phyloP scores from a whole-genome alignment of 2,888 invertebrate genomes.

The Girardia tigrina region DNA sequence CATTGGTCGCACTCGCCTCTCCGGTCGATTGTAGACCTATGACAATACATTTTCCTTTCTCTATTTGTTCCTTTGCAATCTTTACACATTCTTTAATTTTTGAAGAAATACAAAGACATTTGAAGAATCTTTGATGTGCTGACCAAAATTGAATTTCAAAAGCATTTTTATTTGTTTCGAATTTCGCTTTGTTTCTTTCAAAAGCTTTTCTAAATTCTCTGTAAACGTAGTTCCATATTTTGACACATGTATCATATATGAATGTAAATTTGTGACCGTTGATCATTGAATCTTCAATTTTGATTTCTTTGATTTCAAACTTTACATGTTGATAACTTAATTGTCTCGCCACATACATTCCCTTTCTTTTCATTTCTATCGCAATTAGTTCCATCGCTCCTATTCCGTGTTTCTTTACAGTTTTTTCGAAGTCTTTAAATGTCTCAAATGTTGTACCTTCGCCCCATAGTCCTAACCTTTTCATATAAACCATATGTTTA shows the following conservation, averaged over 20 bases:
- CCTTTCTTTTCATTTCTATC: conserved; percentile 97
- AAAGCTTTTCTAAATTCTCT: too few relatives aligned
- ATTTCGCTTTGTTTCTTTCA: too few relatives aligned
- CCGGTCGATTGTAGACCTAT: conserved; percentile 49
- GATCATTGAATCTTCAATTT: conserved; percentile 80
- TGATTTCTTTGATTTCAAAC: conserved; percentile 57
- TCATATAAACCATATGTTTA: conserved; percentile 99
- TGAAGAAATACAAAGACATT: conserved; percentile 91
- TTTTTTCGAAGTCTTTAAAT: conserved; percentile 83
- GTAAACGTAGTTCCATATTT: too few relatives aligned
- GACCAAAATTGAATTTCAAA: conserved; percentile 99
- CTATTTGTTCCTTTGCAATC: conserved; percentile 54
- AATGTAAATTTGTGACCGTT: conserved; percentile 65
- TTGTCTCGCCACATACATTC: conserved; percentile 95
- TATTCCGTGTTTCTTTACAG: conserved; percentile 89
- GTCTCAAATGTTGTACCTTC: conserved; percentile 83
- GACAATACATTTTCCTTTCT: conserved; percentile 46
- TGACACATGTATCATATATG: conserved; percentile 81
- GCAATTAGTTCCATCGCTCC: conserved; percentile 99
- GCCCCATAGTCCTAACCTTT: conserved; percentile 91
- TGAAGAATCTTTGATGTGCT: conserved; percentile 94
- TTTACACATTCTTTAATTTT: conserved; percentile 61
- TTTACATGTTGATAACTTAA: conserved; percentile 92
- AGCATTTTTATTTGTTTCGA: too few relatives aligned
- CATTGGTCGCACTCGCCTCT: too few relatives aligned